Base-by-base conservation (phyloP, 2,113 vertebrate species). In the Sinosuthora webbiana region DNA sequence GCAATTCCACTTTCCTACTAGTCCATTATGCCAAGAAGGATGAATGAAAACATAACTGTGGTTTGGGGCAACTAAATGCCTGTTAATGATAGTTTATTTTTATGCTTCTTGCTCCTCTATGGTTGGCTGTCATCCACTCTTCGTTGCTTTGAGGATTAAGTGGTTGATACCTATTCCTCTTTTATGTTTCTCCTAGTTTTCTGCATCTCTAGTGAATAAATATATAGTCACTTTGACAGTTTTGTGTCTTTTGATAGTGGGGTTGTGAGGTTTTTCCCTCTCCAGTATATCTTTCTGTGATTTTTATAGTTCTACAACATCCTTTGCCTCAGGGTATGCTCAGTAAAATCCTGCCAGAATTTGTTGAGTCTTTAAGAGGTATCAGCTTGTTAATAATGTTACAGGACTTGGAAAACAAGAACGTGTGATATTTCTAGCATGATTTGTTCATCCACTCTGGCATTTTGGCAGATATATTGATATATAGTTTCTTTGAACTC, bases 321-420 rank as follows among this genome's bases (percentile, higher is more conserved):
- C 64, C 13, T 25, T 64, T 68, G 82, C 88, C 79, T 97, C 56
- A 53, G 85, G 92, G 50, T 83, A 53, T 15, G 63, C 83, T 92
- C 47, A 37, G 35, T 83, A 92, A 94, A 92, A 91, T 92, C 59
- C 52, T 91, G 31, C 41, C 80, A 63, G 75, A 91, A 27, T 93
- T 68, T 91, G 52, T 52, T 25, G 44, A 79, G 62, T 78, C 80
- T 86, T 89, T 87, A 93, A 64, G 85, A 83, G 22, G 30, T 49
- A 59, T 81, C 76, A 56, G 31, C 63, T 88, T 88, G 47, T 84
- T 96, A 92, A 87, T 82, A 94, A 62, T 13, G 4, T 84, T 97
- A 57, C 41, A 77, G 31, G 44, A 45, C 44, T 53, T 64, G 41
- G 65, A 64, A 56, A 64, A 41, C 27, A 64, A 44, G 41, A 33